These are phyloP conservation scores for Psilanteris sp. DNA, from an alignment of 1,140 invertebrate genomes.

Conservation along the genomic window DNA sequence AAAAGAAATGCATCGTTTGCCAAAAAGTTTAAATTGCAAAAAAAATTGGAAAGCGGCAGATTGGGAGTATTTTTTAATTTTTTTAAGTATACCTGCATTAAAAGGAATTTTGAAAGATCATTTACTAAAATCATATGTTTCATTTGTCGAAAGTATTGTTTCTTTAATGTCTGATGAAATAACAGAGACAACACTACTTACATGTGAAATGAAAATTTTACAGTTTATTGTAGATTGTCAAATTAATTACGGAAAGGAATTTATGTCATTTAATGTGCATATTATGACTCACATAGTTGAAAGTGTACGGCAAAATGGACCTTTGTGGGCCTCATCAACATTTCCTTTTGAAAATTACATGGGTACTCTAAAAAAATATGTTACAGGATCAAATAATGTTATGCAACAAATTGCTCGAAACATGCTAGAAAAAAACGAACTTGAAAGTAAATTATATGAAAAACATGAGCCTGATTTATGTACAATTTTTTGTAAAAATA, in stretches of 20 bases:
- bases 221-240: slow-evolving; percentile 52
- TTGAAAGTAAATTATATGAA: slow-evolving; percentile 3
- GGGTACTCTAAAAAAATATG: slow-evolving; percentile 29
- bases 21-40: slow-evolving; percentile 25
- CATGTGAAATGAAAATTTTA: slow-evolving; percentile 46
- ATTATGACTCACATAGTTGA: slow-evolving; percentile 19
- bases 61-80: slow-evolving; percentile 49
- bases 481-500: slow-evolving; percentile 1
- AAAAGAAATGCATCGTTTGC: slow-evolving; percentile 10
- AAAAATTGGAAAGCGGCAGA: slow-evolving; percentile 47
- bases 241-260: slow-evolving; percentile 25
- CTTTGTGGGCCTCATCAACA: slow-evolving; percentile 45
- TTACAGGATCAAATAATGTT: slow-evolving; percentile 38
- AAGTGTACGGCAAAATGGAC: slow-evolving; percentile 39
- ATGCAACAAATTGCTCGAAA: slow-evolving; percentile 39
- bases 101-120: slow-evolving; percentile 23
- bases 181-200: neutral
- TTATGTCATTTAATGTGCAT: slow-evolving; percentile 59
- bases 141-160: slow-evolving; percentile 30
- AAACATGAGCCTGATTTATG: slow-evolving; percentile 11
- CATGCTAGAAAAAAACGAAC: slow-evolving; percentile 10
- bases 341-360: slow-evolving; percentile 50
- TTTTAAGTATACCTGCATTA: slow-evolving; percentile 48
- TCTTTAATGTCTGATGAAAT: neutral
- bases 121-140: slow-evolving; percentile 23